Evolutionary conservation across 2,113 vertebrate genomes (phyloP), one percentile per base, ranked within the genome.

Genomic region (Gasterosteus aculeatus): DNA sequence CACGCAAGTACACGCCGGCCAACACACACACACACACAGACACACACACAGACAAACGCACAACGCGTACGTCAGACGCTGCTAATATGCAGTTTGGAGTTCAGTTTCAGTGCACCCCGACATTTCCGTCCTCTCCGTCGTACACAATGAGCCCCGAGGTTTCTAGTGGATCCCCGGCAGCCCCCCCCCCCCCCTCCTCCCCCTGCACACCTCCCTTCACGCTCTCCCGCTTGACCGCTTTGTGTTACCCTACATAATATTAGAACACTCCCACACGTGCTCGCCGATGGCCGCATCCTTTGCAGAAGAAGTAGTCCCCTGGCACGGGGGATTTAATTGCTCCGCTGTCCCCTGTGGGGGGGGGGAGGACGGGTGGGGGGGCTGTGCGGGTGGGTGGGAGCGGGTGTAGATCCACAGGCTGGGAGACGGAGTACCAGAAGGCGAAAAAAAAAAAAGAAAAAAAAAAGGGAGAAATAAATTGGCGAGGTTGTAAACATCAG

Each of bases 51-150:
- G 72, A 78, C 70, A 80, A 78, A 77, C 80, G 33, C 80, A 77
- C 80, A 26, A 26, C 22, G 60, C 76, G 82, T 85, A 89, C 87
- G 82, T 91, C 82, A 89, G 58, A 46, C n/a, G 42, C 85, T 46
- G 82, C 82, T 73, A 85, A 75, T 78, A 15, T 41, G 44, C 85
- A 84, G 78, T 69, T 79, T 64, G 68, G 79, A 75, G 89, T 91
- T 91, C 88, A 88, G 80, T 72, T 81, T 63, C 84, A 88, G 87
- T 88, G 74, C 76, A 83, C 33, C 70, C 73, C 82, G 74, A 46
- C 59, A 29, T 69, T 75, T 82, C 67, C 22, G 22, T 78, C 85
- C 61, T 75, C 77, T 78, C 85, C 83, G 46, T 80, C 63, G 51
- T 57, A 53, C 57, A 53, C 82, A 91, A 79, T 89, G 85, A 87